These are phyloP conservation scores for Pediacus dermestoides DNA, from an alignment of 2,888 invertebrate genomes.

Conservation along the genomic window DNA sequence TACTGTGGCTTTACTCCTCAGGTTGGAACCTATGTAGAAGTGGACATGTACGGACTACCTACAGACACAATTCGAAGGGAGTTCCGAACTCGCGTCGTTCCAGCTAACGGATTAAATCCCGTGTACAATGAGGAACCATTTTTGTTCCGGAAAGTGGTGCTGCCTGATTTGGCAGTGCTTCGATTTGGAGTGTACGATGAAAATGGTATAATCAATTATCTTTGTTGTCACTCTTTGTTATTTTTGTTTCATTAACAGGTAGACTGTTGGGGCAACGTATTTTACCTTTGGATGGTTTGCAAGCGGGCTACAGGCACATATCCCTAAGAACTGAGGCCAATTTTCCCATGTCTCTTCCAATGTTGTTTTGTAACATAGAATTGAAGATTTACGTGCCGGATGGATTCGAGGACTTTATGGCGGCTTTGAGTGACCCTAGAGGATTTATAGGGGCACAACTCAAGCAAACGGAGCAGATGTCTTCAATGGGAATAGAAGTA, in stretches of 20 bases:
- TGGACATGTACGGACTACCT: constrained; percentile 95
- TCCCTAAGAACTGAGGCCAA: constrained; percentile 97
- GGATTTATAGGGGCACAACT: constrained; percentile 86
- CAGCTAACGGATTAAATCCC: constrained; percentile 96
- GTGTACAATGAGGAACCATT: constrained; percentile 99
- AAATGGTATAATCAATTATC: no score
- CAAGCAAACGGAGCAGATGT: constrained; percentile 87
- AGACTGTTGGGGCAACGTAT: constrained; percentile 96
- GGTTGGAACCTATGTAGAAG: constrained; percentile 95
- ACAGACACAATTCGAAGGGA: constrained; percentile 98
- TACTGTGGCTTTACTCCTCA: constrained; percentile 17
- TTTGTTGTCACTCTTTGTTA: no score
- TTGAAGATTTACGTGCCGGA: constrained; percentile 99
- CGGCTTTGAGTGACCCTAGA: constrained; percentile 91
- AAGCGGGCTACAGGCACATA: constrained; percentile 94
- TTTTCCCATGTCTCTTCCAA: constrained; percentile 97
- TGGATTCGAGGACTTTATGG: constrained; percentile 98
- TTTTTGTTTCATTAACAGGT: no score
- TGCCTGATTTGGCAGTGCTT: constrained; percentile 95
- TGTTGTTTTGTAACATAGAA: constrained; percentile 98
- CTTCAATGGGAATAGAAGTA: constrained; percentile 87
- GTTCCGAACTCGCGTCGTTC: constrained; percentile 94
- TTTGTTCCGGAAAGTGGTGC: constrained; percentile 95
- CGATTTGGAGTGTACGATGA: constrained; percentile 99
- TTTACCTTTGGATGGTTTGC: constrained; percentile 90